Percentiles rank a stretch among this genome's conserved stretches.
These are phyloP conservation scores for Toxostoma redivivum DNA, from an alignment of 2,113 vertebrate genomes.

Conservation along the genomic window DNA sequence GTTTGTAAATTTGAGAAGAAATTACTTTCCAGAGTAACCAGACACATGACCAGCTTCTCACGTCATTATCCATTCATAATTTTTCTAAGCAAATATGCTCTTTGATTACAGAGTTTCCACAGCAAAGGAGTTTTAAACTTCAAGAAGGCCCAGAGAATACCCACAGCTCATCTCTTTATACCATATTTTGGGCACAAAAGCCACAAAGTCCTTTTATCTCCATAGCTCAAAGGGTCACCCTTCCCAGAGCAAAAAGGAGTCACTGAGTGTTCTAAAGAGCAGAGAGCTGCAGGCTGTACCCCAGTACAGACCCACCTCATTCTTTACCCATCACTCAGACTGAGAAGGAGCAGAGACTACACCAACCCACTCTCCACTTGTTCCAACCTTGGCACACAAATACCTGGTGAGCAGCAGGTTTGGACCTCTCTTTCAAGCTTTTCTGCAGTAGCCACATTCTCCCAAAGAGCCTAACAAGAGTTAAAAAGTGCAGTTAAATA, in stretches of 20 bases:
- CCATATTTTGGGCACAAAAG: not conserved
- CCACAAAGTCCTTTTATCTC: not conserved
- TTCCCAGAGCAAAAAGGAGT: not conserved
- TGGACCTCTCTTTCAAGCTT: rapidly evolving
- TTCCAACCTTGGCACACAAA: not conserved
- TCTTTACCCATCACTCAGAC: not conserved
- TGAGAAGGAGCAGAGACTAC: rapidly evolving
- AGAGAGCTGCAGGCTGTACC: rapidly evolving
- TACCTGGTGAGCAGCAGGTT: not conserved
- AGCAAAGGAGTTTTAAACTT: not conserved
- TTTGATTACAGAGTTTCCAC: not conserved
- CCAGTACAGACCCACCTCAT: not conserved
- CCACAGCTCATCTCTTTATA: not conserved
- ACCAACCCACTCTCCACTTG: rapidly evolving
- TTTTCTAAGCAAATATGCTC: not conserved
- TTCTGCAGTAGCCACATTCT: not conserved
- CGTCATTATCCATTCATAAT: not conserved
- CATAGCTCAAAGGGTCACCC: not conserved
- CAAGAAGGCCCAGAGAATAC: not conserved
- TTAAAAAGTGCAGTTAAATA: not conserved
- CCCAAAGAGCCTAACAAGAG: not conserved
- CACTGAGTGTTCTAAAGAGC: not conserved
- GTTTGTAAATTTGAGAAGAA: not conserved
- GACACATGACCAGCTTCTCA: not conserved
- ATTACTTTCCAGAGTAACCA: not conserved